phyloP scores from a whole-genome alignment of 2,888 invertebrate species.

The Nymphalis polychloros region DNA sequence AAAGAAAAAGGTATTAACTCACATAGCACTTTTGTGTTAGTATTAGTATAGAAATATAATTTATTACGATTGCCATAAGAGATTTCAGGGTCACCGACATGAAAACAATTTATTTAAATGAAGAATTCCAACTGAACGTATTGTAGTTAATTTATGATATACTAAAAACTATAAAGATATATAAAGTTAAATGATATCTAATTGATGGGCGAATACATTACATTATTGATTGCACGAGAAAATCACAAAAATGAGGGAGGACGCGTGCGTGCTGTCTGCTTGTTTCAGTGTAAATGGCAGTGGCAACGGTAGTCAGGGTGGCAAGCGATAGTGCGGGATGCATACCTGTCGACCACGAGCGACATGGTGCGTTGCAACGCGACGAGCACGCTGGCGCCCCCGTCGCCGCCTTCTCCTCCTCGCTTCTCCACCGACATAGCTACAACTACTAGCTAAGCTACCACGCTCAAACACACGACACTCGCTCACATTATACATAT shows the following conservation, averaged over 20 bases:
- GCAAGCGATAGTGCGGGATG: background rate
- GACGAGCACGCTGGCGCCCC: conserved; percentile 31
- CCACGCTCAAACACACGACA: background rate
- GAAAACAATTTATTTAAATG: background rate
- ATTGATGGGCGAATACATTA: background rate
- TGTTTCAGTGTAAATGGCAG: conserved; percentile 3
- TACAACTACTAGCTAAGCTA: conserved; percentile 15
- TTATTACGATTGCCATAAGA: background rate
- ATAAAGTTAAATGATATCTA: background rate
- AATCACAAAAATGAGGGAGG: background rate
- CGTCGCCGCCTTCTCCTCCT: conserved; percentile 25
- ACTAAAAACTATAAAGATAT: background rate
- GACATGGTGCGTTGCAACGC: conserved; percentile 44
- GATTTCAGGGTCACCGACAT: background rate
- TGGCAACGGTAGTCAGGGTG: background rate
- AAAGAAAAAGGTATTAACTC: background rate
- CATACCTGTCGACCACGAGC: conserved; percentile 44
- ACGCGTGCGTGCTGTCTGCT: conserved; percentile 7
- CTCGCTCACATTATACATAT: background rate
- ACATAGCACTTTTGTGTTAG: background rate
- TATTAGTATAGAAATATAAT: background rate
- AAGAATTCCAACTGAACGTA: background rate
- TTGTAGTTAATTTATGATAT: too few relatives aligned
- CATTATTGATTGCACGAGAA: conserved; percentile 1
- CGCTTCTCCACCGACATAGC: conserved; percentile 34